phyloP scores from a whole-genome alignment of 1,140 invertebrate genomes.

The Pseudomyrmex pallidus region DNA sequence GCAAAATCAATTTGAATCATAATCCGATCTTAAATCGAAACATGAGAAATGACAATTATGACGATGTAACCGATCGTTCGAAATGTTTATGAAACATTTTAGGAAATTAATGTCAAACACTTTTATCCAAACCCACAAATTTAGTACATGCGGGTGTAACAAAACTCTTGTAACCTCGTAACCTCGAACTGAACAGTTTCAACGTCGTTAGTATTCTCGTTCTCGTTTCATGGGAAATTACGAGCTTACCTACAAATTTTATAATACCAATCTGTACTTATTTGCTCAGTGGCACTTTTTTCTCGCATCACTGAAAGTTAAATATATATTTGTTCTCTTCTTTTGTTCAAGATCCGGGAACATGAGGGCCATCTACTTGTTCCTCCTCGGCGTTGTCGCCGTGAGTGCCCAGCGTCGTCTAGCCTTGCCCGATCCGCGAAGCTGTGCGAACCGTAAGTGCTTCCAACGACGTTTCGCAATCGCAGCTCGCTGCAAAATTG shows the following conservation, averaged over 20 bases:
- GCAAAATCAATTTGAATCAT: constrained; percentile 31
- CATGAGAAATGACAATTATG: neutral
- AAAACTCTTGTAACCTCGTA: constrained; percentile 54
- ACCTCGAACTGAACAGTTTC: constrained; percentile 52
- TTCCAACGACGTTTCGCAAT: constrained; percentile 35
- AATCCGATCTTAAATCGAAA: constrained; percentile 20
- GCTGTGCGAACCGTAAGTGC: constrained; percentile 93
- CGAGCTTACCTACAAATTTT: constrained; percentile 22
- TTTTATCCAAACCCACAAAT: neutral
- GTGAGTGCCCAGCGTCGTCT: constrained; percentile 92
- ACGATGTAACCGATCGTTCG: neutral
- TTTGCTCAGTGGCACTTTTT: neutral
- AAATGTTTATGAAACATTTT: neutral
- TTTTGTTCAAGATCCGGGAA: constrained; percentile 71
- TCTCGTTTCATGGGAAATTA: constrained; percentile 36
- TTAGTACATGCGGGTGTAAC: constrained; percentile 33
- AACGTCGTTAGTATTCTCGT: constrained; percentile 36
- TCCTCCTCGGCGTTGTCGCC: constrained; percentile 88
- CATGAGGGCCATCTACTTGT: constrained; percentile 85
- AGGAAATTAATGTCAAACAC: neutral
- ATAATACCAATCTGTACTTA: no score
- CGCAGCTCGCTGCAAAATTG: neutral
- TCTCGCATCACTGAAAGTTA: no score
- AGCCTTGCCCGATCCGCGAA: constrained; percentile 94
- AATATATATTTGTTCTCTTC: neutral